These are phyloP conservation scores for Nephrocerus scutellatus DNA, from an alignment of 2,888 invertebrate genomes.

Conservation along the genomic window DNA sequence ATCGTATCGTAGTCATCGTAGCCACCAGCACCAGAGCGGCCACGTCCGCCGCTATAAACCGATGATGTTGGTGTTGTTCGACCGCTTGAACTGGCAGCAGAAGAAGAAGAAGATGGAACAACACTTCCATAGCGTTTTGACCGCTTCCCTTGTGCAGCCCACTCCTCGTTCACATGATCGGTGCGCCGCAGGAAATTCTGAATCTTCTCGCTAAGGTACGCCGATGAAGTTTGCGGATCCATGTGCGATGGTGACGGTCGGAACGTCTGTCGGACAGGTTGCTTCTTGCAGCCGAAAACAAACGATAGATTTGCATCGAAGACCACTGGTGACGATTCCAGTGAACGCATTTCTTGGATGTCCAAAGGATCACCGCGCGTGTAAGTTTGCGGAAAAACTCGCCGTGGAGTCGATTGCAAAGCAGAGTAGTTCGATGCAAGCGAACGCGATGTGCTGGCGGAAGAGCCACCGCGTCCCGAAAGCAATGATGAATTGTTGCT, in stretches of 20 bases:
- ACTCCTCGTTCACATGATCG: slow-evolving; percentile 84
- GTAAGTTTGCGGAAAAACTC: slow-evolving; percentile 61
- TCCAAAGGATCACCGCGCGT: slow-evolving; percentile 49
- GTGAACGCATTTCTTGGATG: slow-evolving; percentile 55
- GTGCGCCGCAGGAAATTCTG: slow-evolving; percentile 73
- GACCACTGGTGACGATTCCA: slow-evolving; percentile 71
- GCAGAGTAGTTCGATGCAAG: slow-evolving; percentile 25
- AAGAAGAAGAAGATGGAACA: slow-evolving; percentile 20
- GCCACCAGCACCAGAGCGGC: too few relatives aligned
- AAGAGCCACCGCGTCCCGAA: slow-evolving; percentile 17
- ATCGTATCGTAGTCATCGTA: slow-evolving; percentile 43
- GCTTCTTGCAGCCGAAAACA: slow-evolving; percentile 65
- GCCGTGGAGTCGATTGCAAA: slow-evolving; percentile 51
- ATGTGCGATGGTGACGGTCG: slow-evolving; percentile 68
- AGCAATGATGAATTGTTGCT: slow-evolving; percentile 33
- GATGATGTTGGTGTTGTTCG: slow-evolving; percentile 35
- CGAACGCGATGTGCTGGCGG: slow-evolving; percentile 8
- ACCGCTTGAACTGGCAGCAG: slow-evolving; percentile 32
- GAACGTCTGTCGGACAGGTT: slow-evolving; percentile 61
- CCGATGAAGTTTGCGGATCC: slow-evolving; percentile 71
- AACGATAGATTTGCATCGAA: slow-evolving; percentile 77
- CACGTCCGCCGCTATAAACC: too few relatives aligned
- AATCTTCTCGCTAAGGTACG: slow-evolving; percentile 67
- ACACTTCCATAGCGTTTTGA: slow-evolving; percentile 45
- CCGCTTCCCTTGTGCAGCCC: slow-evolving; percentile 62